Conservation (phyloP, 2,113 vertebrate genomes). For the Boulengeromyrus knoepffleri region DNA sequence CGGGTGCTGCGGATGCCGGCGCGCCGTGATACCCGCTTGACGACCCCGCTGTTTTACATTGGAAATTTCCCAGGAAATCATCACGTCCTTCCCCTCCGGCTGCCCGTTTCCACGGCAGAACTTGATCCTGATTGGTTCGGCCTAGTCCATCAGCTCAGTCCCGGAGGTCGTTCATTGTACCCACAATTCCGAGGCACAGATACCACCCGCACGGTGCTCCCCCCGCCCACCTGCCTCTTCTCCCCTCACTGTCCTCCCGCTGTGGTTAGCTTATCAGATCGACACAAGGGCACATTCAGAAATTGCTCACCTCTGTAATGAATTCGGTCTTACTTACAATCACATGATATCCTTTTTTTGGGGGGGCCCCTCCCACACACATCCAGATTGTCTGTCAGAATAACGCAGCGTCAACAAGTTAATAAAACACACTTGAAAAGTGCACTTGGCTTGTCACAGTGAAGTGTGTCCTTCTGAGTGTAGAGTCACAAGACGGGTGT, state of each 20-base stretch:
- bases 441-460: background rate
- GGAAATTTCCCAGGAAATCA: background rate
- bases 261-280: conserved; percentile 30
- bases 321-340: conserved; percentile 9
- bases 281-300: conserved; percentile 24
- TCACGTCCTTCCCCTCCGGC: background rate
- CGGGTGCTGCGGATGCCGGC: background rate
- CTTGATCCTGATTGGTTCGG: background rate
- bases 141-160: background rate
- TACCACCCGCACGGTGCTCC: conserved; percentile 2
- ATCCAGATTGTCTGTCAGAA: background rate
- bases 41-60: background rate
- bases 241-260: conserved; percentile 3
- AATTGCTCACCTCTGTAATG: conserved; percentile 15
- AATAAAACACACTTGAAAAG: background rate
- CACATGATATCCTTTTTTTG: conserved; percentile 13
- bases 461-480: background rate
- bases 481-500: background rate
- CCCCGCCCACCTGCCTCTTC: background rate
- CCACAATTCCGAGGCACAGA: conserved; percentile 3
- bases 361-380: background rate
- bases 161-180: background rate
- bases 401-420: background rate
- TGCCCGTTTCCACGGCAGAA: background rate
- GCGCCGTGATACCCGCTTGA: background rate